Conservation (phyloP, 2,888 invertebrate species). For the Drosophila quasianomalipes region DNA sequence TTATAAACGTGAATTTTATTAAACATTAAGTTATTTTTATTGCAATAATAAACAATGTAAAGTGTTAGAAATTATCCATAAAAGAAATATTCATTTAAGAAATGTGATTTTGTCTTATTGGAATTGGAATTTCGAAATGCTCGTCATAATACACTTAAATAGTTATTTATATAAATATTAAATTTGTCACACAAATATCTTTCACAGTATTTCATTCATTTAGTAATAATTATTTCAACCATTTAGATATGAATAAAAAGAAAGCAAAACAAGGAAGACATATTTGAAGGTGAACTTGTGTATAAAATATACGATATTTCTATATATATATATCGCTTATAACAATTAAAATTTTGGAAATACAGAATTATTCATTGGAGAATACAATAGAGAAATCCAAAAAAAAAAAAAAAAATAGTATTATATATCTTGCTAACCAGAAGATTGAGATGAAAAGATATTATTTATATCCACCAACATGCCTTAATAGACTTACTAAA, state of each 20-base stretch:
- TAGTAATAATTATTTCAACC: slow-evolving; percentile 9
- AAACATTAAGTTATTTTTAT: slow-evolving; percentile 4
- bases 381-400: neutral
- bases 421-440: neutral
- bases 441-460: neutral
- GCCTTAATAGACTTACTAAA: neutral
- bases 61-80: neutral
- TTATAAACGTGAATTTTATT: neutral
- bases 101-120: neutral
- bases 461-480: neutral
- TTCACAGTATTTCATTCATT: slow-evolving; percentile 23
- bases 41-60: slow-evolving; percentile 10
- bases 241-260: neutral
- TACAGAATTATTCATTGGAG: neutral
- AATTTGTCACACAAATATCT: neutral
- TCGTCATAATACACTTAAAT: neutral
- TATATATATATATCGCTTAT: neutral
- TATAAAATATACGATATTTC: neutral
- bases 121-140: neutral
- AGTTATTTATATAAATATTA: neutral
- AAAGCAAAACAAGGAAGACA: neutral
- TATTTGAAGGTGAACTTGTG: neutral
- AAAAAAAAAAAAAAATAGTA: neutral
- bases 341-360: neutral
- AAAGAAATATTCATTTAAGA: neutral